Percentiles rank a stretch among this genome's conserved stretches.
phyloP scores from a whole-genome alignment of 2,797 vertebrate species.

The Schizopygopsis malacanthus region DNA sequence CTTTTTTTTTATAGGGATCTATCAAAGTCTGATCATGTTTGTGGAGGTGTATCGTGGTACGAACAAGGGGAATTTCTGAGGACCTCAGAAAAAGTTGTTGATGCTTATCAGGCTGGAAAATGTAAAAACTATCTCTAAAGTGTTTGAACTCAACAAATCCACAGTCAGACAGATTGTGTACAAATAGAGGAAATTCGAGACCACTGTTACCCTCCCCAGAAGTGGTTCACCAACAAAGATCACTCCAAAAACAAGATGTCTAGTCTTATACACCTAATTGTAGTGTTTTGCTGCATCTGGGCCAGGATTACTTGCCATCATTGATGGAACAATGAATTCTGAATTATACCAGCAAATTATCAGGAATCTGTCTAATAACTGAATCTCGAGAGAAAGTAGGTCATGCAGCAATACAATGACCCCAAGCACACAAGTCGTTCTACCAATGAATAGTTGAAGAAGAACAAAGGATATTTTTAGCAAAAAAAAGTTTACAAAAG shows the following conservation, averaged over 20 bases:
- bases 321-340: neutral
- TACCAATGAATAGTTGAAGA: no score
- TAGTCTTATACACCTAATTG: no score
- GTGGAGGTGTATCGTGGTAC: neutral
- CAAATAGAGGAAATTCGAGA: neutral
- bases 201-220: neutral
- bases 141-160: neutral
- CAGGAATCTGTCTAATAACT: no score
- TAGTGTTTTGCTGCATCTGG: no score
- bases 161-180: no score
- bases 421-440: no score
- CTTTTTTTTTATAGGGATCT: neutral
- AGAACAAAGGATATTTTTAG: no score
- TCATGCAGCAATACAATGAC: no score
- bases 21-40: neutral
- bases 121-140: no score
- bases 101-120: neutral
- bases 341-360: neutral
- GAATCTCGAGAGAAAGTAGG: no score
- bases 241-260: no score
- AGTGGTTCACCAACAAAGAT: neutral
- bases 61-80: neutral
- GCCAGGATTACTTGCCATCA: neutral
- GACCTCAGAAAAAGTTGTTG: neutral
- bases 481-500: no score